Evolutionary conservation across 2,797 vertebrate genomes (phyloP).

Genomic region (Heteromormyrus szaboi): DNA sequence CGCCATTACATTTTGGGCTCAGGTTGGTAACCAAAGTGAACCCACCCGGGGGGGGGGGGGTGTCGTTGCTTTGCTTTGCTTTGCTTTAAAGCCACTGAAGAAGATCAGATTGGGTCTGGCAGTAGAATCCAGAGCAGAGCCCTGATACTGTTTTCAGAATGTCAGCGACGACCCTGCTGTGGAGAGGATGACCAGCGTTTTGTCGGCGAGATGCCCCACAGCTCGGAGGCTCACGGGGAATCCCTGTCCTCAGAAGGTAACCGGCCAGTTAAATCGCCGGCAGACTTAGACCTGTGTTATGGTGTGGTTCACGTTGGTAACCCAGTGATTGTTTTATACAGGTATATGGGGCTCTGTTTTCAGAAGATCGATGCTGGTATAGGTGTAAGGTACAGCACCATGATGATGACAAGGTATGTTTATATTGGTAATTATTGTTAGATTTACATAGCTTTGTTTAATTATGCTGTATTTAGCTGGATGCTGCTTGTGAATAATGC

Average conservation of each 20-base stretch:
- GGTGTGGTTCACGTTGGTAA: neutral
- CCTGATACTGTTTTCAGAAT: slow-evolving; percentile 27
- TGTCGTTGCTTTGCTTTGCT: neutral
- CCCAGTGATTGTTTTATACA: slow-evolving; percentile 26
- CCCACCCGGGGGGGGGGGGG: neutral
- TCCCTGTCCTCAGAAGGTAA: slow-evolving; percentile 37
- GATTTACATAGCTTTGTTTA: neutral
- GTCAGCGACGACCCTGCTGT: slow-evolving; percentile 30
- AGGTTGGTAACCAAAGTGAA: slow-evolving; percentile 45
- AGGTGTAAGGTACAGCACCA: slow-evolving; percentile 63
- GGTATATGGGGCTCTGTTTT: slow-evolving; percentile 68
- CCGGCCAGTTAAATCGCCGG: neutral
- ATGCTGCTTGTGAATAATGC: neutral
- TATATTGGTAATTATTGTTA: neutral
- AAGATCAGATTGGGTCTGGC: neutral
- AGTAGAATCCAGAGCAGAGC: neutral
- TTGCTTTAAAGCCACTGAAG: neutral
- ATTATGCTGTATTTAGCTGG: neutral
- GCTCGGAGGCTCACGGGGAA: slow-evolving; percentile 29
- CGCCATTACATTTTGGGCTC: slow-evolving; percentile 72
- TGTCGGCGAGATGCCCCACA: slow-evolving; percentile 34
- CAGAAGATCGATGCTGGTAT: slow-evolving; percentile 70
- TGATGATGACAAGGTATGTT: slow-evolving; percentile 57
- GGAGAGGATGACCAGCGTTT: slow-evolving; percentile 29
- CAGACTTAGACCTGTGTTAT: too few relatives aligned